phyloP scores from a whole-genome alignment of 2,888 invertebrate genomes.

The Drosophila ochracea region DNA sequence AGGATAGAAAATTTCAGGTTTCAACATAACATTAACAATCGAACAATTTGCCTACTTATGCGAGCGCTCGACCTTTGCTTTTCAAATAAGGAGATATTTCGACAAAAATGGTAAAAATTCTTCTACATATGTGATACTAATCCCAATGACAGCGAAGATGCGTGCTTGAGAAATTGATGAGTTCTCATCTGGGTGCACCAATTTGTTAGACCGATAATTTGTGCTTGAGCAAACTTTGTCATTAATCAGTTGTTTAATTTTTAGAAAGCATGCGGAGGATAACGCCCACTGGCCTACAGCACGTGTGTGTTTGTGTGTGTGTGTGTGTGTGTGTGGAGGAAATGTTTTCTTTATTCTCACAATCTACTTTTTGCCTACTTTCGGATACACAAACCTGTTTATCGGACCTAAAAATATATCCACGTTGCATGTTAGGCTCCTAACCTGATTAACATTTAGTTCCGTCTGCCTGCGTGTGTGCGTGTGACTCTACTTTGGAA shows the following conservation, averaged over 20 bases:
- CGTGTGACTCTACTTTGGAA: slow-evolving; percentile 26
- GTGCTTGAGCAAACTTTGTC: slow-evolving; percentile 63
- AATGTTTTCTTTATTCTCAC: slow-evolving; percentile 15
- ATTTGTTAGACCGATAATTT: slow-evolving; percentile 75
- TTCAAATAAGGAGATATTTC: background rate
- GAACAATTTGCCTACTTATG: background rate
- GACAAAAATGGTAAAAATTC: slow-evolving; percentile 2
- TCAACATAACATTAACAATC: background rate
- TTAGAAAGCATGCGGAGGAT: slow-evolving; percentile 52
- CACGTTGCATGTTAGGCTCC: slow-evolving; percentile 36
- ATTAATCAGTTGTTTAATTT: slow-evolving; percentile 78
- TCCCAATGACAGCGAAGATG: background rate
- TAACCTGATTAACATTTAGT: slow-evolving; percentile 76
- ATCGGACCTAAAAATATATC: slow-evolving; percentile 58
- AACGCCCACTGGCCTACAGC: slow-evolving; percentile 14
- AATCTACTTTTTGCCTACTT: slow-evolving; percentile 22
- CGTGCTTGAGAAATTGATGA: slow-evolving; percentile 64
- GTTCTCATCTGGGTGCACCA: slow-evolving; percentile 41
- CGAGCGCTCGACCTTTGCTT: background rate
- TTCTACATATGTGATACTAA: background rate
- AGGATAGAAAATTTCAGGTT: background rate
- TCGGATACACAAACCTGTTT: slow-evolving; percentile 44
- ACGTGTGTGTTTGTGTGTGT: slow-evolving; percentile 1
- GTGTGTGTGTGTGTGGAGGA: background rate
- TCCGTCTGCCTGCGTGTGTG: slow-evolving; percentile 16